Percentiles rank a stretch among this genome's conserved stretches.
These are phyloP conservation scores for Amphimallon solstitiale DNA, from an alignment of 2,888 invertebrate species.

Conservation along the genomic window DNA sequence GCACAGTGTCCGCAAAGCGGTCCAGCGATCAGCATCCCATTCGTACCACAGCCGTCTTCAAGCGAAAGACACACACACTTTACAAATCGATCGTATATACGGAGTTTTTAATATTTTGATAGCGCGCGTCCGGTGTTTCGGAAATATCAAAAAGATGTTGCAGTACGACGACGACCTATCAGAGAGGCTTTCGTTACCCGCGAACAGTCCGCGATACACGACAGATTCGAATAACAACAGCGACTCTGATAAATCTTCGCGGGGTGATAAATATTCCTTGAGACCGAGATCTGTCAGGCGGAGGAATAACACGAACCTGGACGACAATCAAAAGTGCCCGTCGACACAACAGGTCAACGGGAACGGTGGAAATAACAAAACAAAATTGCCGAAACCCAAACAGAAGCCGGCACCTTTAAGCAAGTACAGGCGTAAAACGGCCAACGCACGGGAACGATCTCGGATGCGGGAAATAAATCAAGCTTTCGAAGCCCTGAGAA, in stretches of 20 bases:
- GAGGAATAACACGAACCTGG: slow-evolving; percentile 42
- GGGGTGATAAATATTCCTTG: slow-evolving; percentile 61
- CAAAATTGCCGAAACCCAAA: slow-evolving; percentile 52
- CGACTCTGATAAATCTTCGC: slow-evolving; percentile 50
- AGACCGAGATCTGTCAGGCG: slow-evolving; percentile 58
- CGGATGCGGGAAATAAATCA: slow-evolving; percentile 76
- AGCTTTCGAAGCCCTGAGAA: slow-evolving; percentile 72
- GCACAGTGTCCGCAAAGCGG: slow-evolving; percentile 48
- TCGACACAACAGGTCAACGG: slow-evolving; percentile 32
- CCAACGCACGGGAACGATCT: slow-evolving; percentile 73
- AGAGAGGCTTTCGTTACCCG: slow-evolving; percentile 56
- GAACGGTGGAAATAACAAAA: slow-evolving; percentile 10
- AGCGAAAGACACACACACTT: too few relatives aligned
- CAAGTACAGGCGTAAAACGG: slow-evolving; percentile 75
- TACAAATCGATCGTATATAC: slow-evolving; percentile 7
- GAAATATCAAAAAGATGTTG: slow-evolving; percentile 39
- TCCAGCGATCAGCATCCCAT: slow-evolving; percentile 41
- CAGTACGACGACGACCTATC: slow-evolving; percentile 59
- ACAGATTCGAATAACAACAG: slow-evolving; percentile 60
- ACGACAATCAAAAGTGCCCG: slow-evolving; percentile 39
- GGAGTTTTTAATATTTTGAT: slow-evolving; percentile 8
- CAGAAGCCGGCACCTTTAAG: slow-evolving; percentile 68
- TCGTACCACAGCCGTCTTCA: slow-evolving; percentile 7
- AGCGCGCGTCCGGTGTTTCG: slow-evolving; percentile 22
- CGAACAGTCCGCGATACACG: slow-evolving; percentile 51